These are phyloP conservation scores for Rhynchomys soricoides DNA, from an alignment of 2,113 vertebrate species.

Conservation along the genomic window DNA sequence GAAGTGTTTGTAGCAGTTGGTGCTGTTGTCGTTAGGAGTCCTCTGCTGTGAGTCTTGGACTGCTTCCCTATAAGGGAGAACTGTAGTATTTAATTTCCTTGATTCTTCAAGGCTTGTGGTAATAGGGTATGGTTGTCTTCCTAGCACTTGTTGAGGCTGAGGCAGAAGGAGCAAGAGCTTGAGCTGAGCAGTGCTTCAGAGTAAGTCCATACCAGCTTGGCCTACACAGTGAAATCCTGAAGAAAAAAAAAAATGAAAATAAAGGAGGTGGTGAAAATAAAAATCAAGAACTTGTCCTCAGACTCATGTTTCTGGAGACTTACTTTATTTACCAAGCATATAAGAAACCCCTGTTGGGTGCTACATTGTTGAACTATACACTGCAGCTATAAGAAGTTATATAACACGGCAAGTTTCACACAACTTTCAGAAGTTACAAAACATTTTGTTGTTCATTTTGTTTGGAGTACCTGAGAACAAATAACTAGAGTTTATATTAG, in stretches of 20 bases:
- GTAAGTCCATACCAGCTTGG: not conserved
- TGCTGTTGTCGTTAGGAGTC: not conserved
- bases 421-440: constrained; percentile 28
- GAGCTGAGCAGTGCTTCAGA: not conserved
- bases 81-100: constrained; percentile 42
- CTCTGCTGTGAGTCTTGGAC: not conserved
- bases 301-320: constrained; percentile 50
- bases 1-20: not conserved
- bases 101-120: not conserved
- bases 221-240: not conserved
- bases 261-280: not conserved
- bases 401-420: not conserved
- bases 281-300: constrained; percentile 27
- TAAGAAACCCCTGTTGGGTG: constrained; percentile 10
- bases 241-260: not conserved
- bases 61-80: not conserved
- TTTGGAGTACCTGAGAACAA: constrained; percentile 45
- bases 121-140: not conserved
- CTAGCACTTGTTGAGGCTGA: not conserved
- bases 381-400: constrained; percentile 7
- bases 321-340: constrained; percentile 26
- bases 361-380: constrained; percentile 38
- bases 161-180: not conserved
- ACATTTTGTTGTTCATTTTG: constrained; percentile 47
- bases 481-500: constrained; percentile 11